Conservation (phyloP, 2,888 invertebrate species). For the Ethmia dodecea region DNA sequence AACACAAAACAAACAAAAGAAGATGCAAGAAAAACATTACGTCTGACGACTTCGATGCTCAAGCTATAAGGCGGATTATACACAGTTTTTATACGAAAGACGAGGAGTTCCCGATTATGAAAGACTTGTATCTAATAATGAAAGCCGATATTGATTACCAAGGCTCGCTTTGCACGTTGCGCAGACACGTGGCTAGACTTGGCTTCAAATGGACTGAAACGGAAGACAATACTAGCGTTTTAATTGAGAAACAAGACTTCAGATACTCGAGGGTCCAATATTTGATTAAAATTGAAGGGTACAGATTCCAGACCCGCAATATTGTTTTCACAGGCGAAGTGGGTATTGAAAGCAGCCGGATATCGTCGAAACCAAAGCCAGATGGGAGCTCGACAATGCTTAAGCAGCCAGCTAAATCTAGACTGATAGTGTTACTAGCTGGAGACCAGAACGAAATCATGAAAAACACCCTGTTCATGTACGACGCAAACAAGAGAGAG, state of each 20-base stretch:
- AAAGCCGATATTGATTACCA: constrained; percentile 32
- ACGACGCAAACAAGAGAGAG: constrained; percentile 28
- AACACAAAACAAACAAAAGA: constrained; percentile 19
- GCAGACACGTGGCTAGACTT: constrained; percentile 28
- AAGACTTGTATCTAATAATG: constrained; percentile 28
- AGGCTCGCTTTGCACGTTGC: constrained; percentile 28
- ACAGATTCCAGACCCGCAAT: constrained; percentile 26
- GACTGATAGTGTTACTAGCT: constrained; percentile 26
- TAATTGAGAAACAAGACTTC: constrained; percentile 31
- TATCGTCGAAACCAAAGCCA: constrained; percentile 28
- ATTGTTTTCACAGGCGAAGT: constrained; percentile 30
- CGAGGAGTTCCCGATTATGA: constrained; percentile 31
- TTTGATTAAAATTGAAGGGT: constrained; percentile 28
- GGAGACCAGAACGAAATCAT: constrained; percentile 26
- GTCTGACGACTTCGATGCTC: constrained; percentile 26
- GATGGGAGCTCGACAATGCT: constrained; percentile 28
- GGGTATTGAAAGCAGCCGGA: constrained; percentile 26
- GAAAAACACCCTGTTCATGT: constrained; percentile 26
- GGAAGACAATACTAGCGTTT: constrained; percentile 28
- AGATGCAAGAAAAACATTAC: constrained; percentile 25
- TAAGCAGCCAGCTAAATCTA: constrained; percentile 30
- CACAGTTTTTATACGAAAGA: constrained; percentile 31
- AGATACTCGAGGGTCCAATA: constrained; percentile 29
- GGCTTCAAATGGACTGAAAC: constrained; percentile 34
- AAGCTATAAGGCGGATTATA: constrained; percentile 28